Conservation (phyloP, 2,888 invertebrate species). For the Drosophila suboccidentalis region DNA sequence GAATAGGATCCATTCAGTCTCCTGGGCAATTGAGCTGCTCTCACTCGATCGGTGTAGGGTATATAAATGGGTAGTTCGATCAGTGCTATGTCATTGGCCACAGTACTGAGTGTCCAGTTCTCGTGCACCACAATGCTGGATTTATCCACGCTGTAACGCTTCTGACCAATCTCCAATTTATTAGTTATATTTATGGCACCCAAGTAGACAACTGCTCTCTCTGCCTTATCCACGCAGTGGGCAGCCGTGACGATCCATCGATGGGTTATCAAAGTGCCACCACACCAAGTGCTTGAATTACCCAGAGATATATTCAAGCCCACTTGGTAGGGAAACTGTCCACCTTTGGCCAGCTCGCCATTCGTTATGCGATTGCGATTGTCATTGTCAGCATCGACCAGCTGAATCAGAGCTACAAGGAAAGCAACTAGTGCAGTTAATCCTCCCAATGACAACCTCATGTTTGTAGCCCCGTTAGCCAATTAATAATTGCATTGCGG, state of each 20-base stretch:
- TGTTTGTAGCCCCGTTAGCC: conserved; percentile 5
- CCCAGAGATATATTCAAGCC: conserved; percentile 59
- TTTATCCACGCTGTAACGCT: conserved; percentile 32
- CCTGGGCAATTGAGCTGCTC: conserved; percentile 58
- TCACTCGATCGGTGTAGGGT: conserved; percentile 39
- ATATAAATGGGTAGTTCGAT: conserved; percentile 48
- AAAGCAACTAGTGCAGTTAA: not conserved
- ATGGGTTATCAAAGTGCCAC: conserved; percentile 72
- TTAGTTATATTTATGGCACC: conserved; percentile 58
- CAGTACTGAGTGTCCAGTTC: conserved; percentile 49
- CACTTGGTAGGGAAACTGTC: conserved; percentile 71
- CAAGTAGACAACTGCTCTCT: conserved; percentile 48
- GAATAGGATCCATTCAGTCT: conserved; percentile 41
- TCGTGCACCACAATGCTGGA: conserved; percentile 46
- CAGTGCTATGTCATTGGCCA: conserved; percentile 68
- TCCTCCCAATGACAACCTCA: conserved; percentile 24
- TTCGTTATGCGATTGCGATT: conserved; percentile 59
- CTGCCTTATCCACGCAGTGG: conserved; percentile 66
- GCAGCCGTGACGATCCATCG: conserved; percentile 79
- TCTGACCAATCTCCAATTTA: conserved; percentile 26
- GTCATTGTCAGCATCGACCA: not conserved
- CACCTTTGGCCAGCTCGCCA: conserved; percentile 51
- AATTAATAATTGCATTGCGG: not conserved
- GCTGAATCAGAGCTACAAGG: not conserved
- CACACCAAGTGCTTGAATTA: conserved; percentile 61